Evolutionary conservation across 2,888 invertebrate species (phyloP).

Genomic region (Pseudoips prasinana): DNA sequence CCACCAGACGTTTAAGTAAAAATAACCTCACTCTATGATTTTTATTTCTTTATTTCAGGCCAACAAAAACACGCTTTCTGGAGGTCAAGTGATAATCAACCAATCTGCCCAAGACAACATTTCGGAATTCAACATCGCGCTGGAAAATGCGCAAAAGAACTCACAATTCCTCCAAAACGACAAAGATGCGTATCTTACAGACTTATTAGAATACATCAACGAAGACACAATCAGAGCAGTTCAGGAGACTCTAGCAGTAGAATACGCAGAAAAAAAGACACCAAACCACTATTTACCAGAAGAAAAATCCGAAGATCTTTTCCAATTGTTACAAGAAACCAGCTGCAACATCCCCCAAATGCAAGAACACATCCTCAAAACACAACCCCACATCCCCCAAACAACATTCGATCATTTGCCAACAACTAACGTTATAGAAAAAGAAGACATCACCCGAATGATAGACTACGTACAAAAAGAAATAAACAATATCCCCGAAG

Average conservation of each 20-base stretch:
- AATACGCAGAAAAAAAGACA: slow-evolving; percentile 2
- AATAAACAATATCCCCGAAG: slow-evolving; percentile 10
- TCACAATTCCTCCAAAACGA: slow-evolving; percentile 44
- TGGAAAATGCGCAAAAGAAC: slow-evolving; percentile 46
- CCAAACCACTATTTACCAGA: slow-evolving; percentile 3
- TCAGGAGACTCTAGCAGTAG: background rate
- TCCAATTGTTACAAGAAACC: slow-evolving; percentile 16
- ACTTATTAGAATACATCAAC: slow-evolving; percentile 47
- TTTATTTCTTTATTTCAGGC: slow-evolving; percentile 31
- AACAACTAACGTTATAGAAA: slow-evolving; percentile 4
- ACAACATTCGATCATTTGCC: no score
- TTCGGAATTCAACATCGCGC: slow-evolving; percentile 45
- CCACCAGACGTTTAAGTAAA: no score
- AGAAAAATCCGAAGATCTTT: slow-evolving; percentile 3
- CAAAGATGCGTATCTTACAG: slow-evolving; percentile 36
- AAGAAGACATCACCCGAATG: slow-evolving; percentile 25
- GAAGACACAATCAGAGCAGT: slow-evolving; percentile 29
- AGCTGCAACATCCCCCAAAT: no score
- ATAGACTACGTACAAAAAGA: slow-evolving; percentile 22
- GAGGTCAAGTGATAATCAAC: slow-evolving; percentile 62
- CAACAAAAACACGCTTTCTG: slow-evolving; percentile 57
- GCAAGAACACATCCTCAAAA: no score
- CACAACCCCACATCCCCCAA: no score
- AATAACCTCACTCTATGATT: no score
- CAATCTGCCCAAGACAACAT: slow-evolving; percentile 33